Conservation (phyloP, 2,888 invertebrate species). For the Dermolepida albohirtum region DNA sequence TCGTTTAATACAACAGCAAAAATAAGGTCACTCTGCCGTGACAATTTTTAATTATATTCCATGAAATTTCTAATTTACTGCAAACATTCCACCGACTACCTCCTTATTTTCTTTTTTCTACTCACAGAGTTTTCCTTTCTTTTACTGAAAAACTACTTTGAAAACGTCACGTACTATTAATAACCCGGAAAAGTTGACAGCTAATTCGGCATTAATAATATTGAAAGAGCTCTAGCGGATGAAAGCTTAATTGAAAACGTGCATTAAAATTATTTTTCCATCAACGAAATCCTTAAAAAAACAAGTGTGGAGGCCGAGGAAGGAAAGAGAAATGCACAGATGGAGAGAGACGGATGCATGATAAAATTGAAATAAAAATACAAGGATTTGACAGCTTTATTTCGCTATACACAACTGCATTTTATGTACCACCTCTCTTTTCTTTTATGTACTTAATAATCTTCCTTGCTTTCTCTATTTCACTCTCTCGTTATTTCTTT, state of each 20-base stretch:
- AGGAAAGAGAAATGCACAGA: neutral
- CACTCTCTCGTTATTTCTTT: conserved; percentile 38
- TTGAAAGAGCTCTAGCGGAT: conserved; percentile 48
- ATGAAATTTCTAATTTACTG: conserved; percentile 3
- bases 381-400: conserved; percentile 35
- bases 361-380: no score
- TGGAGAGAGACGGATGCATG: no score
- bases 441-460: no score
- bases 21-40: no score
- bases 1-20: no score
- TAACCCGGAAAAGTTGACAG: conserved; percentile 31
- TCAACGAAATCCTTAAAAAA: conserved; percentile 51
- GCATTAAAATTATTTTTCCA: conserved; percentile 59
- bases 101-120: neutral
- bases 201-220: conserved; percentile 37
- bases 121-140: neutral
- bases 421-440: neutral
- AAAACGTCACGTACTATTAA: conserved; percentile 36
- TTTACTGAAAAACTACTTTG: conserved; percentile 8
- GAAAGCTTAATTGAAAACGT: conserved; percentile 57
- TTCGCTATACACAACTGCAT: conserved; percentile 8
- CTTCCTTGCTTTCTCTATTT: neutral
- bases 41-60: no score
- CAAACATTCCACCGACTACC: neutral
- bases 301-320: conserved; percentile 2